Evolutionary conservation across 2,113 vertebrate species (phyloP).

Genomic region (Argyrosomus japonicus): DNA sequence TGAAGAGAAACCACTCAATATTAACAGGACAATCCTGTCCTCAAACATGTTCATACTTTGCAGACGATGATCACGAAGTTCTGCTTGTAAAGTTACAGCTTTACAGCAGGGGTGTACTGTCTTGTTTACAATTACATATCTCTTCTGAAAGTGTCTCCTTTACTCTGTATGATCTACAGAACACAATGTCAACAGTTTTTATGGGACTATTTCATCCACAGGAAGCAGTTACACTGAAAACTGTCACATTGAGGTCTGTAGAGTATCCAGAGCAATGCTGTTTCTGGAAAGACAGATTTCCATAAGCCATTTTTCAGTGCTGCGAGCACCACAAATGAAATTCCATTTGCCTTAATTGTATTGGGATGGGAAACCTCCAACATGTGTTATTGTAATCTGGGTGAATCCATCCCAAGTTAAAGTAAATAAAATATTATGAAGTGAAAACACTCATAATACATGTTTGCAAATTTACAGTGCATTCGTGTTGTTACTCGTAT

Average conservation of each 20-base stretch:
- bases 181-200: not conserved
- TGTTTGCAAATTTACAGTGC: no score
- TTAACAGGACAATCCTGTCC: not conserved
- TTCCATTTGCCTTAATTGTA: not conserved
- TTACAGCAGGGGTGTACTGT: no score
- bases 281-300: not conserved
- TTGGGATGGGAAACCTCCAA: not conserved
- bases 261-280: not conserved
- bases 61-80: not conserved
- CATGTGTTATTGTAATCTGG: not conserved
- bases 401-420: not conserved
- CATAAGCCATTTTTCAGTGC: not conserved
- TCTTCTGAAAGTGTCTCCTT: not conserved
- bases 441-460: not conserved
- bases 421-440: not conserved
- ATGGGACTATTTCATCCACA: not conserved
- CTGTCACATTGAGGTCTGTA: not conserved
- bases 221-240: not conserved
- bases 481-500: not conserved
- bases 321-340: not conserved
- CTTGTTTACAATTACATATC: no score
- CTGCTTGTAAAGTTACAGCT: not conserved
- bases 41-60: not conserved
- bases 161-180: not conserved
- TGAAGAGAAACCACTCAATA: not conserved